Conservation (phyloP, 2,113 vertebrate species). For the Cavia porcellus region DNA sequence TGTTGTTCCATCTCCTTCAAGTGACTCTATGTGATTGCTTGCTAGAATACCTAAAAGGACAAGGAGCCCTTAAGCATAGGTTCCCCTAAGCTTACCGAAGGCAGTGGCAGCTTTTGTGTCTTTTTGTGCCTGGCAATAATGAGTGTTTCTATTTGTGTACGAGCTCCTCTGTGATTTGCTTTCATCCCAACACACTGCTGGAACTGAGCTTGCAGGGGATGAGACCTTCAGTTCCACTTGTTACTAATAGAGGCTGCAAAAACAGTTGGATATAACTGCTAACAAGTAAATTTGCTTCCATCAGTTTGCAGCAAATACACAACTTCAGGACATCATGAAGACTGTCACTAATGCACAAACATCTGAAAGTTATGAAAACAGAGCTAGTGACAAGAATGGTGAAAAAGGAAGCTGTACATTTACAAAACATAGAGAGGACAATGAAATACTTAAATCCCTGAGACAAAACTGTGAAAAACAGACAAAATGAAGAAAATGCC, state of each 20-base stretch:
- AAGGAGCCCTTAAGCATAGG: not conserved
- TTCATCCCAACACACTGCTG: not conserved
- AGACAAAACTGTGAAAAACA: not conserved
- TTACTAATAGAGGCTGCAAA: not conserved
- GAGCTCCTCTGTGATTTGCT: not conserved
- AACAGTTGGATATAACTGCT: not conserved
- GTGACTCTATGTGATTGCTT: not conserved
- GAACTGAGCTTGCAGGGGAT: not conserved
- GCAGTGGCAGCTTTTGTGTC: rapidly evolving
- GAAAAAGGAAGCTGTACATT: not conserved
- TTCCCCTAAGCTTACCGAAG: not conserved
- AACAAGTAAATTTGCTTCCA: not conserved
- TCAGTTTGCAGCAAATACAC: not conserved
- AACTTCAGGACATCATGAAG: not conserved
- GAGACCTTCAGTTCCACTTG: not conserved
- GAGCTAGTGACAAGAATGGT: not conserved
- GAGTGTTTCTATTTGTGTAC: not conserved
- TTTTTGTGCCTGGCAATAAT: not conserved
- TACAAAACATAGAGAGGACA: not conserved
- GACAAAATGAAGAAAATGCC: not conserved
- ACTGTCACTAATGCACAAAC: not conserved
- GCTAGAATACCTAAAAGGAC: not conserved
- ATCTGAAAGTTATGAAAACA: not conserved
- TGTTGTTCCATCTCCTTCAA: not conserved
- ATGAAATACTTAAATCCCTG: not conserved